Base-by-base conservation (phyloP, 2,113 vertebrate species). In the Riparia riparia region DNA sequence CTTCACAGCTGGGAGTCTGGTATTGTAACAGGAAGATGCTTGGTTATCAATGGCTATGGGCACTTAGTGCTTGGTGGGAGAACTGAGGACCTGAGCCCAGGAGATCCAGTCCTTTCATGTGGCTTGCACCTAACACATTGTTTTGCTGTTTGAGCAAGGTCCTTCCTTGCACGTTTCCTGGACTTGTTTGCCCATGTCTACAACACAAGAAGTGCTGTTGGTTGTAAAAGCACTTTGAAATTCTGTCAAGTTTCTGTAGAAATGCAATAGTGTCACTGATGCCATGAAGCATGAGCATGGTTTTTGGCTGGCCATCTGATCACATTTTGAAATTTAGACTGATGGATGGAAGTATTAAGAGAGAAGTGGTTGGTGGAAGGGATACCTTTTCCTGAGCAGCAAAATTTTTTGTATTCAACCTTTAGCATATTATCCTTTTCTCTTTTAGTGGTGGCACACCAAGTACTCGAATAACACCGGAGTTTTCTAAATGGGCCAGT, bases 401-500 rank as follows among this genome's bases (percentile, higher is more conserved):
- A 56, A 22, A 17, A 10, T 29, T 78, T 83, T 64, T 50, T 15
- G 3, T 50, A 4, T 76, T 54, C 60, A 71, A 57, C 71, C 44
- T 79, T 90, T 24, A 95, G 17, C 71, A 44, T 49, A 57, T 80
- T 93, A 10, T 57, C 51, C 49, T 85, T 89, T 78, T 89, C 78
- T 95, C 47, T 95, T 95, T 81, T 87, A 99, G 99, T 86, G 99
- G 99, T 29, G 99, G 99, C 57, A 98, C 99, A 90, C 99, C 99
- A 60, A 99, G 99, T 86, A 99, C 99, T 95, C 98, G 99, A 97
- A 99, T 99, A 99, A 99, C 99, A 8, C 98, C 99, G 1, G 99
- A 99, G 94, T 99, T 99, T 97, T 99, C 99, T 88, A 99, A 99
- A 94, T 99, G 99, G 99, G 99, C 98, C 95, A 99, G 97, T 10